These are phyloP conservation scores for Cossypha caffra DNA, from an alignment of 2,797 vertebrate species.

Conservation along the genomic window DNA sequence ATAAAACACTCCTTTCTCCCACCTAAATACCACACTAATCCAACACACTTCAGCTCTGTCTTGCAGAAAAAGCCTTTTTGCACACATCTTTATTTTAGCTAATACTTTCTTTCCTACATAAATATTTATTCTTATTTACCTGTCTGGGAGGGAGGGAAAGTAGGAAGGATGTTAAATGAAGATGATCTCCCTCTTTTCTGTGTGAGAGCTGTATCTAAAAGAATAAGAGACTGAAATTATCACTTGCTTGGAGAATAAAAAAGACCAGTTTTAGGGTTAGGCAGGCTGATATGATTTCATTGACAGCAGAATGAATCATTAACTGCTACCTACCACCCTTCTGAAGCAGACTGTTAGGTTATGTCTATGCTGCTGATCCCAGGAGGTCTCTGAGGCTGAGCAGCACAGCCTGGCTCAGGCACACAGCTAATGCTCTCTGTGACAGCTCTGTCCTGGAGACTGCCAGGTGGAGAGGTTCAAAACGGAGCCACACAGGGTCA, in stretches of 20 bases:
- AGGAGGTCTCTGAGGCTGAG: background rate
- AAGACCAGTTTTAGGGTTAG: background rate
- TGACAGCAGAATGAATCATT: background rate
- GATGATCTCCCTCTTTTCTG: conserved; percentile 66
- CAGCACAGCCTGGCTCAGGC: background rate
- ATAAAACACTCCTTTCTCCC: background rate
- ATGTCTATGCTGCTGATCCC: background rate
- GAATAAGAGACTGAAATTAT: background rate
- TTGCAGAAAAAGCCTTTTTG: background rate
- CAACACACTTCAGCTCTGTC: background rate
- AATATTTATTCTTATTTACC: conserved; percentile 57
- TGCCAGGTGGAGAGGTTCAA: background rate
- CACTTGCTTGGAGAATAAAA: background rate
- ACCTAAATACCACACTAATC: background rate
- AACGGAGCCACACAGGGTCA: background rate
- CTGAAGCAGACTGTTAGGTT: background rate
- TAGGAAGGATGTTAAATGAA: conserved; percentile 65
- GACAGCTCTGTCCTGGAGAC: background rate
- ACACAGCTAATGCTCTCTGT: background rate
- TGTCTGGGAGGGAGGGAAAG: conserved; percentile 61
- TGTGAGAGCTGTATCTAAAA: conserved; percentile 34
- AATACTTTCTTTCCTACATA: background rate
- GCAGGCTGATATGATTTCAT: background rate
- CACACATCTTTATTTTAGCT: background rate
- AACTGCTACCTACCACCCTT: background rate